Conservation (phyloP, 2,888 invertebrate genomes). For the Ormyrus thymus region DNA sequence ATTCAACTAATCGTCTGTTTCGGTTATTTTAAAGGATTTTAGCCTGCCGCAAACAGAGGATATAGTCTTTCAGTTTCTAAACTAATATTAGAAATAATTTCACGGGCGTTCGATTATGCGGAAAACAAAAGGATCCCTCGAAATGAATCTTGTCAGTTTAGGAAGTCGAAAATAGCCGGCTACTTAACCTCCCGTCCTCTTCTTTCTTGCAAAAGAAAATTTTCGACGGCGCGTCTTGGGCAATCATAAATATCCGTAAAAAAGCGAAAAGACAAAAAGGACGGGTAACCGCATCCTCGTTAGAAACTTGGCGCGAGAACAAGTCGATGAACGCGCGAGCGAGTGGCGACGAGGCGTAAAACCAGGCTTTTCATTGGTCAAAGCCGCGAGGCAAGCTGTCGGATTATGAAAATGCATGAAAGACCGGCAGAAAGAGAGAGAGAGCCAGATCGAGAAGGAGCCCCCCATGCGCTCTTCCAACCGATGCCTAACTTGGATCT, state of each 20-base stretch:
- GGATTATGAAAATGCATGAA: slow-evolving; percentile 72
- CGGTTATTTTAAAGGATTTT: no score
- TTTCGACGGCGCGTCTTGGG: neutral
- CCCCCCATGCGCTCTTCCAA: slow-evolving; percentile 48
- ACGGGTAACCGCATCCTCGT: neutral
- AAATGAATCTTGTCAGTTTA: neutral
- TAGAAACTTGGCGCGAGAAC: neutral
- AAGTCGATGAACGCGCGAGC: slow-evolving; percentile 10
- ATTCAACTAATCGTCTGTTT: no score
- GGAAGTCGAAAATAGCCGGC: no score
- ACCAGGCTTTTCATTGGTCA: slow-evolving; percentile 68
- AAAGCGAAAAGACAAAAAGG: slow-evolving; percentile 2
- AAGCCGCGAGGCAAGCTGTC: slow-evolving; percentile 54
- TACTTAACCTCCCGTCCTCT: neutral
- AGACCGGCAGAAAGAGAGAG: slow-evolving; percentile 31
- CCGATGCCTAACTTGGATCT: slow-evolving; percentile 67
- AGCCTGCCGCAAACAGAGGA: no score
- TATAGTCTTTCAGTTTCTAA: no score
- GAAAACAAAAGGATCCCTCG: neutral
- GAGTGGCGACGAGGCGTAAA: slow-evolving; percentile 54
- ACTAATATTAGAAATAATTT: no score
- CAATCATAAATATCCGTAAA: neutral
- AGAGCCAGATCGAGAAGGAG: neutral
- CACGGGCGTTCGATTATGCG: no score
- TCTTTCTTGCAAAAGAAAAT: neutral